These are phyloP conservation scores for Suillia variegata DNA, from an alignment of 2,888 invertebrate species.

Conservation along the genomic window DNA sequence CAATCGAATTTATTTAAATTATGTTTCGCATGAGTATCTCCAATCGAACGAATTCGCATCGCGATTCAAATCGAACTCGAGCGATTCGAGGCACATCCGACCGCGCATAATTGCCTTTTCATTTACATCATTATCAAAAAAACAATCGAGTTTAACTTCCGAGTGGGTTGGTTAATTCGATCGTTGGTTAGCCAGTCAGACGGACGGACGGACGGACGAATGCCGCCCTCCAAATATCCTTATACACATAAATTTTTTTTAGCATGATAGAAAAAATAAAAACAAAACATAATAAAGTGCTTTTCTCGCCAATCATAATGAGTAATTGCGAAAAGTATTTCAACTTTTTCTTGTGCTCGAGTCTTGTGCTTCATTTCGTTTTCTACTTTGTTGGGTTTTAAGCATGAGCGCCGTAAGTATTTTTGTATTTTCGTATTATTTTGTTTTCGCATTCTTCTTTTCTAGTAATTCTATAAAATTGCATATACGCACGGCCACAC, in stretches of 20 bases:
- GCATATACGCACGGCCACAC: too few relatives aligned
- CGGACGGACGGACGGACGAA: too few relatives aligned
- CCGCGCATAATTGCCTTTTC: conserved; percentile 24
- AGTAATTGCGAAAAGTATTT: conserved; percentile 1
- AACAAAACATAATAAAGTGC: not conserved
- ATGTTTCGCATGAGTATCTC: too few relatives aligned
- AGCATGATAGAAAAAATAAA: too few relatives aligned
- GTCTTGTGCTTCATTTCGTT: not conserved
- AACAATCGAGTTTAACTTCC: not conserved
- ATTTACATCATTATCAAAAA: conserved; percentile 21
- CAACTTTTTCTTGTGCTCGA: not conserved
- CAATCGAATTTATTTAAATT: too few relatives aligned
- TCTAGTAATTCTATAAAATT: too few relatives aligned
- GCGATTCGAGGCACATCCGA: conserved; percentile 18
- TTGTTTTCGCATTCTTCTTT: too few relatives aligned
- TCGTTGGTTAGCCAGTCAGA: not conserved
- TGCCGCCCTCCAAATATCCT: too few relatives aligned
- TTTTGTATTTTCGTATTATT: too few relatives aligned
- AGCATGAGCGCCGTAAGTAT: not conserved
- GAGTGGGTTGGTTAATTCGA: not conserved
- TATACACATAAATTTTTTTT: too few relatives aligned
- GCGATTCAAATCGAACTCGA: conserved; percentile 13
- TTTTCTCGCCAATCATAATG: not conserved
- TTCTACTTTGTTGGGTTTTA: too few relatives aligned
- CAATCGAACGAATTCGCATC: not conserved